Percentiles rank a stretch among this genome's conserved stretches.
phyloP scores from a whole-genome alignment of 2,797 vertebrate genomes.

The Margarornis squamiger region DNA sequence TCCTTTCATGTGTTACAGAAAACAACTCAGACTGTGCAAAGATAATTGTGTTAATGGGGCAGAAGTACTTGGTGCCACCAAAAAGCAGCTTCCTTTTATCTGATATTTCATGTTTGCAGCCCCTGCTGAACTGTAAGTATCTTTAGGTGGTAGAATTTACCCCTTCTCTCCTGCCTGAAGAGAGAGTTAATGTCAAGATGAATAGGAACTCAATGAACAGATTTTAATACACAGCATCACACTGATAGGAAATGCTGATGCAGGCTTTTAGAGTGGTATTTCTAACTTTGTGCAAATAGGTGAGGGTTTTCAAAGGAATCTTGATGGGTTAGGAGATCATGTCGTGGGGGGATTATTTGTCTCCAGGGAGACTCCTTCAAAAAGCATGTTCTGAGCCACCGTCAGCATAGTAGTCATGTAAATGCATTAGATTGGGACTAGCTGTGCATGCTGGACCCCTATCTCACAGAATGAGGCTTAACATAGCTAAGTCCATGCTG shows the following conservation, averaged over 20 bases:
- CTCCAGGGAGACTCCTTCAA: neutral
- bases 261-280: neutral
- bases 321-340: neutral
- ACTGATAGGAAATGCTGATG: neutral
- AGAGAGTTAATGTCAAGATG: neutral
- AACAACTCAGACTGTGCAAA: constrained; percentile 74
- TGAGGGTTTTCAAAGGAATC: neutral
- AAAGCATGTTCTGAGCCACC: fast-evolving
- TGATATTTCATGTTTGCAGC: constrained; percentile 86
- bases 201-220: neutral
- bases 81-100: constrained; percentile 89
- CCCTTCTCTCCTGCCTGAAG: neutral
- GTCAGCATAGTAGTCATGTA: neutral
- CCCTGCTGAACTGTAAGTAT: constrained; percentile 87
- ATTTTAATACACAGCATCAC: neutral
- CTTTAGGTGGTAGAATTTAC: neutral
- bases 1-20: constrained; percentile 83
- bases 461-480: neutral
- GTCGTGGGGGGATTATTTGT: neutral
- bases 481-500: neutral
- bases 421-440: neutral
- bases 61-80: constrained; percentile 88
- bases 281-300: neutral
- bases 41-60: constrained; percentile 84
- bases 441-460: neutral